Percentiles rank a stretch among this genome's conserved stretches.
Evolutionary conservation across 2,113 vertebrate species (phyloP).

Genomic region (Euleptes europaea): DNA sequence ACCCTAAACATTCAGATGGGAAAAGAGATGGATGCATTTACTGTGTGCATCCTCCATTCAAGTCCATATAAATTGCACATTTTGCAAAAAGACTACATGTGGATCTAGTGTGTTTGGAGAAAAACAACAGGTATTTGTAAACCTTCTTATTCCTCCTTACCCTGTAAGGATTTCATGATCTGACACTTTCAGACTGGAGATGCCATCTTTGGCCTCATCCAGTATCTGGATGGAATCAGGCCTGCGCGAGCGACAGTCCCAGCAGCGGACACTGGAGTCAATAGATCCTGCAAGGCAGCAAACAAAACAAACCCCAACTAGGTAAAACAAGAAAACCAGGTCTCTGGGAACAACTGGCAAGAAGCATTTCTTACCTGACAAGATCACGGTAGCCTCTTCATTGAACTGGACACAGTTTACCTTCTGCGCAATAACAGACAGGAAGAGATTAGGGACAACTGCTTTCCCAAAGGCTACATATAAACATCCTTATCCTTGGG

Average conservation of each 20-base stretch:
- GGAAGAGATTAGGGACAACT: not conserved
- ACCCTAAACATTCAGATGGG: not conserved
- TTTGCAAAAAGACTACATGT: not conserved
- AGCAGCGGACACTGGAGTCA: slow-evolving; percentile 88
- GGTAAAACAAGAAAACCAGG: not conserved
- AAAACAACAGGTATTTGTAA: not conserved
- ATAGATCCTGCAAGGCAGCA: slow-evolving; percentile 82
- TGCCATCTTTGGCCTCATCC: slow-evolving; percentile 86
- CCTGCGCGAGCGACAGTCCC: slow-evolving; percentile 88
- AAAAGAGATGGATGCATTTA: not conserved
- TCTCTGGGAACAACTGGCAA: not conserved
- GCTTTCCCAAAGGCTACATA: not conserved
- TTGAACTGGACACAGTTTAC: slow-evolving; percentile 94
- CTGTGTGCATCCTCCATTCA: not conserved
- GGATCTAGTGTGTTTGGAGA: not conserved
- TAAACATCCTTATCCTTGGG: not conserved
- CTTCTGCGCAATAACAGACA: slow-evolving; percentile 70
- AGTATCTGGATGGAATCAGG: slow-evolving; percentile 85
- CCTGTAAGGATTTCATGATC: slow-evolving; percentile 89
- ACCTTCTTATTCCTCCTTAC: slow-evolving; percentile 65
- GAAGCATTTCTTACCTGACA: slow-evolving; percentile 82
- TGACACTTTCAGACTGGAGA: slow-evolving; percentile 88
- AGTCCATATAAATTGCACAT: not conserved
- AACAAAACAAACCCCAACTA: not conserved
- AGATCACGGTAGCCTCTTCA: slow-evolving; percentile 86